These are phyloP conservation scores for Mormyrus proboscirostris DNA, from an alignment of 2,797 vertebrate species.

Conservation along the genomic window DNA sequence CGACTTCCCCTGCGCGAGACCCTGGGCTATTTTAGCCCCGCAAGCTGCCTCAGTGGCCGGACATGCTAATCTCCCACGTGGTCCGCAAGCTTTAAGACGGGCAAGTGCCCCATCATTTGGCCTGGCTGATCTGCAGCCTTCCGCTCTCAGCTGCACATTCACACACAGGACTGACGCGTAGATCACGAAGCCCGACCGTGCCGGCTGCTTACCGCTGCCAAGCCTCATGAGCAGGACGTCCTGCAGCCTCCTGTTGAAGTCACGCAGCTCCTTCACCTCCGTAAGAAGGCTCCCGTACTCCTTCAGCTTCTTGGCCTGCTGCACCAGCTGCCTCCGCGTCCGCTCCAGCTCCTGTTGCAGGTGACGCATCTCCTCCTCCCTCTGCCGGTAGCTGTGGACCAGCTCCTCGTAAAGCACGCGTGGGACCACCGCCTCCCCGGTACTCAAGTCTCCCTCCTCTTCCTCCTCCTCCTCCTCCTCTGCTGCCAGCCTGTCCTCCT, in stretches of 20 bases:
- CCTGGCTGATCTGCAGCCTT: constrained; percentile 60
- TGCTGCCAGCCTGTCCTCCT: constrained; percentile 63
- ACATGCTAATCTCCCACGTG: constrained; percentile 58
- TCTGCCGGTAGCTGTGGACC: constrained; percentile 92
- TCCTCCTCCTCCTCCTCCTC: constrained; percentile 70
- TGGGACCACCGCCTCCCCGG: constrained; percentile 73
- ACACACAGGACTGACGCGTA: not conserved
- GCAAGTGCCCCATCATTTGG: constrained; percentile 51
- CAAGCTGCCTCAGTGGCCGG: constrained; percentile 59
- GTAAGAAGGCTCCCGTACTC: constrained; percentile 92
- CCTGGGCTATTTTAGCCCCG: constrained; percentile 57
- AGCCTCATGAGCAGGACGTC: constrained; percentile 93
- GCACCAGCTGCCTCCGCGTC: constrained; percentile 92
- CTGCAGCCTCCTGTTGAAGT: constrained; percentile 96
- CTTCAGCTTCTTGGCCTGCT: constrained; percentile 97
- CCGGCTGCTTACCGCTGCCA: constrained; percentile 80
- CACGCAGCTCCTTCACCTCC: constrained; percentile 96
- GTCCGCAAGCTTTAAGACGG: constrained; percentile 66
- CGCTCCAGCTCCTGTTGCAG: constrained; percentile 95
- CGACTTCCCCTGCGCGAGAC: constrained; percentile 36
- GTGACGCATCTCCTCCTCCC: constrained; percentile 94
- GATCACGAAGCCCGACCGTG: not conserved
- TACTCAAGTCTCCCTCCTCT: constrained; percentile 63
- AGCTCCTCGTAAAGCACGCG: constrained; percentile 92
- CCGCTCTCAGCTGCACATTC: constrained; percentile 28